Conservation (phyloP, 1,140 invertebrate species). For the Penaeus chinensis region DNA sequence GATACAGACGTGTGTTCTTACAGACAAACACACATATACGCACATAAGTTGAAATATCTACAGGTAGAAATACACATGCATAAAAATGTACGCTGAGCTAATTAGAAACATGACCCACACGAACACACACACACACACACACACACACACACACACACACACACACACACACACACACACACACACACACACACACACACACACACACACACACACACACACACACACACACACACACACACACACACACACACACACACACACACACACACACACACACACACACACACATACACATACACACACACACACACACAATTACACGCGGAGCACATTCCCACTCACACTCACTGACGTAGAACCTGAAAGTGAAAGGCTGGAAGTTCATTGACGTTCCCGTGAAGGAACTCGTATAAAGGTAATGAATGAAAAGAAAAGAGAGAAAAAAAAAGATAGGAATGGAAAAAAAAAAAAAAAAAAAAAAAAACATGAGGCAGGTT, state of each 20-base stretch:
- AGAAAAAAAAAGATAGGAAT: too few species aligned
- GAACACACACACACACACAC: too few species aligned
- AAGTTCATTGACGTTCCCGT: background rate
- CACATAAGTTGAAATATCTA: background rate
- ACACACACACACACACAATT: background rate
- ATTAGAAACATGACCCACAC: background rate
- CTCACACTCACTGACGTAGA: background rate
- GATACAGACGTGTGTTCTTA: background rate
- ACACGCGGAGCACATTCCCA: background rate
- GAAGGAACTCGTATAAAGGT: background rate
- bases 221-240: background rate
- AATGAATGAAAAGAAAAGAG: too few species aligned
- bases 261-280: slow-evolving; percentile 1
- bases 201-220: background rate
- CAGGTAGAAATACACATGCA: background rate
- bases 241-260: slow-evolving; percentile 1
- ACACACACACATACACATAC: slow-evolving; percentile 16
- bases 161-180: background rate
- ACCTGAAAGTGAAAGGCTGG: too few species aligned
- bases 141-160: background rate
- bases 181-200: background rate
- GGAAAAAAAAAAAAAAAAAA: too few species aligned
- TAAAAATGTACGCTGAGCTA: background rate
- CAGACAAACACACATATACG: background rate
- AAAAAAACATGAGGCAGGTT: too few species aligned